A percentile compares a stretch with the other conserved stretches of the same genome.
phyloP scores from a whole-genome alignment of 2,797 vertebrate genomes.

The Fistularia commersonii region DNA sequence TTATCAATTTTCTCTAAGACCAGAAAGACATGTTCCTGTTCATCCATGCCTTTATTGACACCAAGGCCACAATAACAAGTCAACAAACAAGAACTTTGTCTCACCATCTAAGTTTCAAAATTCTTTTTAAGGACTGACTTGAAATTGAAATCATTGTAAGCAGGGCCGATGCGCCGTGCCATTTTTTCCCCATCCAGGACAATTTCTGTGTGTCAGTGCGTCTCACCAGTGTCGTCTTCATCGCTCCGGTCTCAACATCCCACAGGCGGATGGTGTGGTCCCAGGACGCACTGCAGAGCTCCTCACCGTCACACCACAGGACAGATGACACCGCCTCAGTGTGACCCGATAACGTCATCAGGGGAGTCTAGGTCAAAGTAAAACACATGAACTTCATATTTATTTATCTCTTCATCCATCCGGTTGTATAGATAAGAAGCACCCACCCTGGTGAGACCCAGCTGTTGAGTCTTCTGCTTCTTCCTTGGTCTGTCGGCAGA shows the following conservation, averaged over 20 bases:
- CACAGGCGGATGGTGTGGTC: constrained; percentile 95
- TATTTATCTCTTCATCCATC: too few species aligned
- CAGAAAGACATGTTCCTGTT: too few species aligned
- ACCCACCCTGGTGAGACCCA: constrained; percentile 89
- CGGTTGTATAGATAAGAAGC: not conserved
- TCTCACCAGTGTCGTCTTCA: constrained; percentile 88
- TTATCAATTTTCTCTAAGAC: too few species aligned
- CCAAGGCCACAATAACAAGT: too few species aligned
- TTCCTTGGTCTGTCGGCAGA: constrained; percentile 86
- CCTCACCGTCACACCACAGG: constrained; percentile 89
- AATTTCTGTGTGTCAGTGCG: not conserved
- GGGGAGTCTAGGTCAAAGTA: constrained; percentile 78
- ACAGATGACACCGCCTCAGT: constrained; percentile 90
- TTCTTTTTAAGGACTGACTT: too few species aligned
- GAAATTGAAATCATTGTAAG: too few species aligned
- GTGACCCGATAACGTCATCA: constrained; percentile 93
- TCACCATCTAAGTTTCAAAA: too few species aligned
- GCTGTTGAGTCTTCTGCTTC: constrained; percentile 94
- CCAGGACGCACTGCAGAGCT: constrained; percentile 95
- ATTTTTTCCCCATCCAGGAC: not conserved
- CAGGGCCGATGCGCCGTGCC: too few species aligned
- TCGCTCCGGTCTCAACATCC: constrained; percentile 85
- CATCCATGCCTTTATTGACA: too few species aligned
- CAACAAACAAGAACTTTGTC: too few species aligned
- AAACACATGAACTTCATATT: too few species aligned